Evolutionary conservation across 1,140 invertebrate species (phyloP).

Genomic region (Chymomyza costata): DNA sequence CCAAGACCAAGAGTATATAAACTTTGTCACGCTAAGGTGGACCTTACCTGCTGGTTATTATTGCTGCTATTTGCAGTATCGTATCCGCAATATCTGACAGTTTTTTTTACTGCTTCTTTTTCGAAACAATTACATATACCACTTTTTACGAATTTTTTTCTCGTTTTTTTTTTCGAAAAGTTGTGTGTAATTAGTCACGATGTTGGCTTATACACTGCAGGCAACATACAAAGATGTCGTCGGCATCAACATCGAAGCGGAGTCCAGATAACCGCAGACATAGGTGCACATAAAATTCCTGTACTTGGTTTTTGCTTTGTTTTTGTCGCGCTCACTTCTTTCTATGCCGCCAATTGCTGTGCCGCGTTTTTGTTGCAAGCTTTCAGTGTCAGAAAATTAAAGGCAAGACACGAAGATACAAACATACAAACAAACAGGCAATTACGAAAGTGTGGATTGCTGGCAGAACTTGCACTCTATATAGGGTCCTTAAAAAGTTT

Average conservation of each 20-base stretch:
- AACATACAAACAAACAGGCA: conserved; percentile 5
- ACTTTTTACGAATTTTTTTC: conserved; percentile 34
- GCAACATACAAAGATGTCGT: conserved; percentile 30
- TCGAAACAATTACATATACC: conserved; percentile 60
- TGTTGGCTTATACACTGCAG: conserved; percentile 68
- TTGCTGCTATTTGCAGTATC: conserved; percentile 18
- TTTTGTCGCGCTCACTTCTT: neutral
- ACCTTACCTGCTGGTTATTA: conserved; percentile 62
- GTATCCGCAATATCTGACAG: conserved; percentile 46
- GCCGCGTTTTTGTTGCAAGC: conserved; percentile 38
- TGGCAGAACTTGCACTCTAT: too few relatives aligned
- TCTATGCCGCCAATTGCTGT: conserved; percentile 42
- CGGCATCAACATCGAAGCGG: neutral
- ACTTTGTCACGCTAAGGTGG: too few relatives aligned
- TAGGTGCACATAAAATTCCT: conserved; percentile 1
- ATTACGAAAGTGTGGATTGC: conserved; percentile 67
- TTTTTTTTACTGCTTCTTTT: conserved; percentile 41
- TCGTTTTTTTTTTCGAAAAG: conserved; percentile 42
- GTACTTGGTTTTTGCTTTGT: conserved; percentile 15
- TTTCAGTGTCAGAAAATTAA: too few relatives aligned
- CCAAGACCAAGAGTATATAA: too few relatives aligned
- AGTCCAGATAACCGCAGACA: too few relatives aligned
- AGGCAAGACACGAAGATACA: neutral
- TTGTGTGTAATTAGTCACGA: conserved; percentile 73
- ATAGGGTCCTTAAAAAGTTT: too few relatives aligned